A percentile compares a stretch with the other conserved stretches of the same genome.
These are phyloP conservation scores for Harpegnathos saltator DNA, from an alignment of 1,140 invertebrate species.

Conservation along the genomic window DNA sequence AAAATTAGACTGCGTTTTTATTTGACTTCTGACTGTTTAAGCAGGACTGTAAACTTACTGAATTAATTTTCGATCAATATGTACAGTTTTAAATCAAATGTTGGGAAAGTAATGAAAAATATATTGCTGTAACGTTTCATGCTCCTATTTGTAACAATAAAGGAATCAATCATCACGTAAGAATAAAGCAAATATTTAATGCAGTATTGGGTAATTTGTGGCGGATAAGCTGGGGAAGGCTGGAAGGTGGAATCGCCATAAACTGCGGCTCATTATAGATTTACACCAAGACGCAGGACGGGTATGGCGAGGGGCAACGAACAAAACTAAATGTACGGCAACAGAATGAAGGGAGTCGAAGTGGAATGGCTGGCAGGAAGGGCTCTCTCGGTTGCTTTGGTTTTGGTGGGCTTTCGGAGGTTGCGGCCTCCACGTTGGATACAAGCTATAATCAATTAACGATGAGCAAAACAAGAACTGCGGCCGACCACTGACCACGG, in stretches of 20 bases:
- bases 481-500: constrained; percentile 69
- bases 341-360: constrained; percentile 49
- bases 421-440: constrained; percentile 73
- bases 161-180: constrained; percentile 78
- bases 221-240: constrained; percentile 66
- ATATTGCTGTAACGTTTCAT: neutral
- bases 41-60: neutral
- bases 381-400: constrained; percentile 59
- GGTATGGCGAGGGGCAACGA: constrained; percentile 57
- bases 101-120: neutral
- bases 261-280: constrained; percentile 82
- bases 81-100: neutral
- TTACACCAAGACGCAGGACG: constrained; percentile 77
- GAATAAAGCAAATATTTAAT: constrained; percentile 71
- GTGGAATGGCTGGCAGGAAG: constrained; percentile 54
- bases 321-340: constrained; percentile 67
- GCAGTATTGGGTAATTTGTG: constrained; percentile 80
- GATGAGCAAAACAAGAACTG: constrained; percentile 78
- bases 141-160: constrained; percentile 23
- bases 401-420: constrained; percentile 64
- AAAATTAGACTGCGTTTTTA: too few species aligned
- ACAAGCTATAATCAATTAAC: constrained; percentile 84
- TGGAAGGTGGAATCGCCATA: constrained; percentile 73
- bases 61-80: neutral
- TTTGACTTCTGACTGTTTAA: too few species aligned